phyloP scores from a whole-genome alignment of 2,113 vertebrate genomes.

The Macroglossus sobrinus region DNA sequence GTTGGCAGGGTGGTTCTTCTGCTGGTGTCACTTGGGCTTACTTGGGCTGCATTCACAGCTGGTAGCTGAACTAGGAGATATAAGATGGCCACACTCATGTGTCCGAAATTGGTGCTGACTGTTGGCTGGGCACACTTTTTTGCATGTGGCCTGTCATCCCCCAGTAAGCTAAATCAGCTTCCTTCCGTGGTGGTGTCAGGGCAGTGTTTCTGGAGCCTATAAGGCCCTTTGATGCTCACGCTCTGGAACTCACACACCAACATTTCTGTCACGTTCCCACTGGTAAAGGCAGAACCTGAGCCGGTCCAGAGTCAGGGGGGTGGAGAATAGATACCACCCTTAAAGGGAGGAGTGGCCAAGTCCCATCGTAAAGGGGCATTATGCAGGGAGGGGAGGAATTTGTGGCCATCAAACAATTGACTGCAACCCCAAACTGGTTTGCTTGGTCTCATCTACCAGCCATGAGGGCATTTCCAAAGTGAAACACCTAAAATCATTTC shows the following conservation, averaged over 20 bases:
- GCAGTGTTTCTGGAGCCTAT: rapidly evolving
- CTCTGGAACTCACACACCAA: not conserved
- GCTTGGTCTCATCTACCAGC: not conserved
- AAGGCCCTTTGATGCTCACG: not conserved
- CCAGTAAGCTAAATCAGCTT: not conserved
- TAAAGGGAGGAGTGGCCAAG: too few relatives aligned
- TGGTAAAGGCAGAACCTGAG: not conserved
- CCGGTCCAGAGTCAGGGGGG: not conserved
- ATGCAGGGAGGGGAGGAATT: not conserved
- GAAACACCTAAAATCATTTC: not conserved
- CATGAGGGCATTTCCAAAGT: not conserved
- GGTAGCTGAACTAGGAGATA: not conserved
- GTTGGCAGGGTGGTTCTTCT: not conserved
- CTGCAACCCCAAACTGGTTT: not conserved
- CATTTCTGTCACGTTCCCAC: not conserved
- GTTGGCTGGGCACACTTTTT: not conserved
- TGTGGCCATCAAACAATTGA: not conserved
- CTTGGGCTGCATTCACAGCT: not conserved
- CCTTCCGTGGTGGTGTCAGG: not conserved
- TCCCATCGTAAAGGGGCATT: not conserved
- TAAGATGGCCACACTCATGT: rapidly evolving
- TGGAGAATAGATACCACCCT: not conserved
- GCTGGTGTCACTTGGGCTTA: not conserved
- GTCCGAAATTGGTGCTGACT: not conserved
- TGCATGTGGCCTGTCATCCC: rapidly evolving